Base-by-base conservation (phyloP, 1,140 invertebrate genomes). In the Bradysia coprophila region DNA sequence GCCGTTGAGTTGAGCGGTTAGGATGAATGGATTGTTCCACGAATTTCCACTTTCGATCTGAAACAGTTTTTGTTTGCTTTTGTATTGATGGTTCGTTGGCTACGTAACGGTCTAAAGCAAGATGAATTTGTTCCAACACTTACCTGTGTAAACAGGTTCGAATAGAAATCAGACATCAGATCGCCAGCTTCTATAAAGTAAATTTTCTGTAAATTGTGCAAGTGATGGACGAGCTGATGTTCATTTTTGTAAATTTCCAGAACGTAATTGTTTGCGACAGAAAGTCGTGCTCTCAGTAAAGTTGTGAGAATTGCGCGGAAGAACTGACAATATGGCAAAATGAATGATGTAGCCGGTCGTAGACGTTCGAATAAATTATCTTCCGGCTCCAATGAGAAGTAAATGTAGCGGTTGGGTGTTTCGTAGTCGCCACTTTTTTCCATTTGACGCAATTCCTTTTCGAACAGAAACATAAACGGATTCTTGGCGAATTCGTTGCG, bases 171-270 rank as follows among this genome's bases (percentile, higher is more conserved):
- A 40, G 49, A 43, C 18, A 58, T 45, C 13, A 55, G 6, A 40
- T 51, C 55, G 40, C 55, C 51, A 0, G 51, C 48, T 41, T 58
- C 52, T 38, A 61, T 37, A 6, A 60, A 43, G 33, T 56, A 43
- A 1, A 56, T 41, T 31, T 57, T 51, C 1, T 55, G 51, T 42
- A 61, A 44, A 24, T 57, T 53, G 6, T 43, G 44, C 2, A 56
- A 38, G 37, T 51, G 49, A 11, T 49, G 48, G 19, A 40, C 34
- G 15, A 59, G 13, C 11, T 45, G 33, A 21, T 55, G 43, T 0
- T 55, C 49, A 18, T 54, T 39, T 13, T 34, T 33, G 43, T 55
- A 58, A 22, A 53, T 49, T 13, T 45, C 43, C 43, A 61, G 49
- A 4, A 55, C 51, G 38, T 50, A 55, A 15, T 38, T 39, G 16